phyloP scores from a whole-genome alignment of 2,888 invertebrate genomes.

The Osedax frankpressi region DNA sequence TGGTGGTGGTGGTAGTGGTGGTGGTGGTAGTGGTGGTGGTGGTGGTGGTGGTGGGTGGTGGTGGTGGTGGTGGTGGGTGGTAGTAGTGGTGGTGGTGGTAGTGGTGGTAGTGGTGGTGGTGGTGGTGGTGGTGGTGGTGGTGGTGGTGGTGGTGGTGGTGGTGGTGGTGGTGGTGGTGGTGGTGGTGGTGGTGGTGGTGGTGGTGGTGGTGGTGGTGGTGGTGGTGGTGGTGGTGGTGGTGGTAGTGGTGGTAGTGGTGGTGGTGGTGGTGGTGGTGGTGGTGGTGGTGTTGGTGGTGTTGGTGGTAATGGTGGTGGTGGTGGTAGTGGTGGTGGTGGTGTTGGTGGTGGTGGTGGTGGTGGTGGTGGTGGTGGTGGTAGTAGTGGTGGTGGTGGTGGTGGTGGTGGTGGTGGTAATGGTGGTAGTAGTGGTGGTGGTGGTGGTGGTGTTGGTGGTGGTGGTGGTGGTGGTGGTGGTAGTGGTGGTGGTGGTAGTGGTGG shows the following conservation, averaged over 20 bases:
- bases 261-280: conserved; percentile 10
- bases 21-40: conserved; percentile 24
- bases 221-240: conserved; percentile 21
- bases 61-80: too few species aligned
- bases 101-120: conserved; percentile 23
- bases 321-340: too few species aligned
- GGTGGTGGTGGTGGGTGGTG: too few species aligned
- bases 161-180: conserved; percentile 20
- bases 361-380: not conserved
- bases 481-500: too few species aligned
- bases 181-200: conserved; percentile 18
- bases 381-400: not conserved
- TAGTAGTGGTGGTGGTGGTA: too few species aligned
- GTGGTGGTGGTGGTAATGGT: too few species aligned
- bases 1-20: conserved; percentile 22
- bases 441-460: too few species aligned
- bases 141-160: conserved; percentile 25
- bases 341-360: too few species aligned
- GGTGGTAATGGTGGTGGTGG: too few species aligned
- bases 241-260: conserved; percentile 20
- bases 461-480: conserved; percentile 13
- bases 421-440: conserved; percentile 21
- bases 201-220: conserved; percentile 17
- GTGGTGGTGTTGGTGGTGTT: too few species aligned
- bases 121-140: conserved; percentile 22